phyloP scores from a whole-genome alignment of 1,140 invertebrate species.

The Macrobrachium nipponense region DNA sequence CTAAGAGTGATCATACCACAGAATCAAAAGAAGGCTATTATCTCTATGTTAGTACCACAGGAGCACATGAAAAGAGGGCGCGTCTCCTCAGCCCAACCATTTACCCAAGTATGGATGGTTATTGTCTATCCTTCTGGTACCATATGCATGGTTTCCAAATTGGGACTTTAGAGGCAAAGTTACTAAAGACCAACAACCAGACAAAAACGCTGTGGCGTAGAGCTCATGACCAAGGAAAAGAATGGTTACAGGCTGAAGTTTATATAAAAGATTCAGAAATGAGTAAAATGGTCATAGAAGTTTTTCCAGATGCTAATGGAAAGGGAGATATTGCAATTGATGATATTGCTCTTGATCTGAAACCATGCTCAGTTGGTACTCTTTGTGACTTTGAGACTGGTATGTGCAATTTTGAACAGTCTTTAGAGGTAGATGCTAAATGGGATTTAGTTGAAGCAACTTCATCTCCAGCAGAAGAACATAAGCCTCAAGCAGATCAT shows the following conservation, averaged over 20 bases:
- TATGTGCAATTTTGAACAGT: conserved; percentile 50
- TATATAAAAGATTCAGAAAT: conserved; percentile 5
- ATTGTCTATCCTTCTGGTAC: conserved; percentile 51
- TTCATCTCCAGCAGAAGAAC: not conserved
- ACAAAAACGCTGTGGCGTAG: conserved; percentile 19
- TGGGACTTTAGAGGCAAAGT: conserved; percentile 18
- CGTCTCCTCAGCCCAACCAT: conserved; percentile 27
- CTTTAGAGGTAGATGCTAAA: conserved; percentile 30
- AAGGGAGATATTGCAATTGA: conserved; percentile 47
- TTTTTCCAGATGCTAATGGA: conserved; percentile 16
- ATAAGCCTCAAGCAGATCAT: conserved; percentile 39
- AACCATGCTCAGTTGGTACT: conserved; percentile 1
- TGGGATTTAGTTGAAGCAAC: conserved; percentile 39
- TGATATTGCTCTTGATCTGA: conserved; percentile 44
- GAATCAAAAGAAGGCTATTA: conserved; percentile 42
- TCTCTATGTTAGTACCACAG: conserved; percentile 35
- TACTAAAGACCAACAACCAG: not conserved
- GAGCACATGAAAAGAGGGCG: not conserved
- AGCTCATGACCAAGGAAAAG: conserved; percentile 40
- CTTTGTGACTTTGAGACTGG: conserved; percentile 51
- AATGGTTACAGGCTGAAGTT: conserved; percentile 44
- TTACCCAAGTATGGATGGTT: conserved; percentile 24
- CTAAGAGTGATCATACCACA: conserved; percentile 41
- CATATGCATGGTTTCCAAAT: conserved; percentile 54
- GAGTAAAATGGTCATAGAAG: conserved; percentile 23